phyloP scores from a whole-genome alignment of 2,888 invertebrate genomes.

The Augiades crinisus region DNA sequence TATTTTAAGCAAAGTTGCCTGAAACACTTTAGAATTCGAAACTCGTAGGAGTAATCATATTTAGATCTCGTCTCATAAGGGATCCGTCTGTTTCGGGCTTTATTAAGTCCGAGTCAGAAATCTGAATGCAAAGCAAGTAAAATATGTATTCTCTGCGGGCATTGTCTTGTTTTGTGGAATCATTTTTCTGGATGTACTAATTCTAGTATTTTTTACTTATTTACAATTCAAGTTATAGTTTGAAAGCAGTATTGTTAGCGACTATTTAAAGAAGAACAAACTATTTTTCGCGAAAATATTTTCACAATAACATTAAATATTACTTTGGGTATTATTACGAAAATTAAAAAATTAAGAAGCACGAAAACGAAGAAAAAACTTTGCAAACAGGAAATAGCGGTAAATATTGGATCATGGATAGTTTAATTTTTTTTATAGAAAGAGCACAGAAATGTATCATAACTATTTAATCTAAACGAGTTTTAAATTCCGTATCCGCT shows the following conservation, averaged over 20 bases:
- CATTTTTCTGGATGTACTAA: not conserved
- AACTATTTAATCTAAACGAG: slow-evolving; percentile 7
- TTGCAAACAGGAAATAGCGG: too few relatives aligned
- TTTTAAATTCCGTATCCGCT: slow-evolving; percentile 1
- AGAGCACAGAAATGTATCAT: not conserved
- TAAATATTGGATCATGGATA: too few relatives aligned
- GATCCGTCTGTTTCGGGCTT: slow-evolving; percentile 1
- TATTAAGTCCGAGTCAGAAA: slow-evolving; percentile 3
- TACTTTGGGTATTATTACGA: too few relatives aligned
- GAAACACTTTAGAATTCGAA: slow-evolving; percentile 3
- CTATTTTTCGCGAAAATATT: too few relatives aligned
- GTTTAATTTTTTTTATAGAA: too few relatives aligned
- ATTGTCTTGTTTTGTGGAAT: not conserved
- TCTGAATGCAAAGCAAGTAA: not conserved
- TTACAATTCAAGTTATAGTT: too few relatives aligned
- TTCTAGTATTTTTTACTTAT: too few relatives aligned
- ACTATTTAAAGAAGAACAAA: too few relatives aligned
- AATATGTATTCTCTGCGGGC: not conserved
- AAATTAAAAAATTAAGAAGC: too few relatives aligned
- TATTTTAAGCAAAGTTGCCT: not conserved
- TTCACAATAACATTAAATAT: too few relatives aligned
- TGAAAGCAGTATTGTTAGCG: too few relatives aligned
- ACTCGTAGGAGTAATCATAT: slow-evolving; percentile 6
- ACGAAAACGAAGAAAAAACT: too few relatives aligned
- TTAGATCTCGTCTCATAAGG: not conserved